Percentiles rank a stretch among this genome's conserved stretches.
Evolutionary conservation across 1,140 invertebrate genomes (phyloP).

Genomic region (Pseudomyrmex sp.): DNA sequence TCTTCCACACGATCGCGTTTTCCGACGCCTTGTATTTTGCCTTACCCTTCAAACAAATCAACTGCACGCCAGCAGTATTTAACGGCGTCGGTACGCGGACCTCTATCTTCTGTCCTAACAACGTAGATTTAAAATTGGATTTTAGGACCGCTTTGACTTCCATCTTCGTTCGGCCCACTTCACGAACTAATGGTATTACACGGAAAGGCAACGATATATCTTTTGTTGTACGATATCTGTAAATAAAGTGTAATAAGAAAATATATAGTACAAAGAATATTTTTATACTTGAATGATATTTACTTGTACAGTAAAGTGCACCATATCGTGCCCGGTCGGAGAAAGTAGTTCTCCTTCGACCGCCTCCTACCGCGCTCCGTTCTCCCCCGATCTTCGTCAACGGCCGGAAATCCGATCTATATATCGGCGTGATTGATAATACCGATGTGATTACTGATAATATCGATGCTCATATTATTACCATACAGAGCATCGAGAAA

Average conservation of each 20-base stretch:
- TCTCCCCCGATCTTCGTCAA: too few species aligned
- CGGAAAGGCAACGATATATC: conserved; percentile 99
- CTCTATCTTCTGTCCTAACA: conserved; percentile 99
- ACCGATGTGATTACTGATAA: too few species aligned
- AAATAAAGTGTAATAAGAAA: not conserved
- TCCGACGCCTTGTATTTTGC: conserved; percentile 99
- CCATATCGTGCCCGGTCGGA: not conserved
- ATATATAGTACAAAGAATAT: not conserved
- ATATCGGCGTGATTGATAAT: too few species aligned
- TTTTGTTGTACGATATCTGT: conserved; percentile 99
- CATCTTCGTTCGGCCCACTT: conserved; percentile 99
- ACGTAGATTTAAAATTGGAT: conserved; percentile 99
- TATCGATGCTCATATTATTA: too few species aligned
- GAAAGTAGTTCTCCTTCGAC: too few species aligned
- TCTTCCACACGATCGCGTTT: conserved; percentile 99
- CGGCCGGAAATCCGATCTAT: too few species aligned
- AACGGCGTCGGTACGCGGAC: conserved; percentile 99
- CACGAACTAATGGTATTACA: conserved; percentile 98
- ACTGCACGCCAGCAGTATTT: conserved; percentile 99
- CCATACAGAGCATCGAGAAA: too few species aligned
- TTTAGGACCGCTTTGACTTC: conserved; percentile 99
- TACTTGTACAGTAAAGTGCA: too few species aligned
- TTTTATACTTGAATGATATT: not conserved
- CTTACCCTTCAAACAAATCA: conserved; percentile 99
- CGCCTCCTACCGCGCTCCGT: too few species aligned